Base-by-base conservation (phyloP, 2,113 vertebrate genomes). In the Prunella fulvescens region DNA sequence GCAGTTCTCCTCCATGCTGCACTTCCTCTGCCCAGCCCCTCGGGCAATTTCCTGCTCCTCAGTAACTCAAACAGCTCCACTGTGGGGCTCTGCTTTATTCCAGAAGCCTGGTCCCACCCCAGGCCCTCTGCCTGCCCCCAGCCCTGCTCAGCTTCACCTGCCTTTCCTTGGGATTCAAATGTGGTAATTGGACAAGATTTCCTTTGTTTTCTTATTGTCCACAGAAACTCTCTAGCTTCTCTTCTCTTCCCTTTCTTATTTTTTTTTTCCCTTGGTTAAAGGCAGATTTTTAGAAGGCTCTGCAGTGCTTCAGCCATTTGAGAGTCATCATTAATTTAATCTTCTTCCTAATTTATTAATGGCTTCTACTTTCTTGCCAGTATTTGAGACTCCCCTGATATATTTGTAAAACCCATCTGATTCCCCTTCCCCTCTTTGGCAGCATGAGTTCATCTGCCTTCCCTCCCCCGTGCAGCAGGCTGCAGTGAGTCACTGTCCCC, bases 311-410 rank as follows among this genome's bases (percentile, higher is more conserved):
- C 91, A 95, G 84, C 87, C 87, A 54, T 96, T 97, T 92, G 94
- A 96, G 89, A 94, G 94, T 94, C 95, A 95, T 96, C 84, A 96
- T 95, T 97, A 95, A 97, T 97, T 97, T 95, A 95, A 95, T 91
- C 84, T 79, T 81, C 91, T 91, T 96, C 87, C 73, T 97, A 91
- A 96, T 97, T 97, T 97, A 97, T 97, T 96, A 95, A 96, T 95
- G 94, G 84, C 81, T 94, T 33, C 47, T 85, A 40, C 95, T 94
- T 96, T 80, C 89, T 95, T 67, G 44, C 62, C 79, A 82, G 81
- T 84, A 92, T 80, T 95, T 85, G 85, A 95, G 84, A 57, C 74
- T 96, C 89, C 93, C 93, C 58, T 95, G 91, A 79, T 82, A 92
- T 88, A 90, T 87, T 92, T 94, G 87, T 11, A 73, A 93, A 92